Evolutionary conservation across 2,888 invertebrate species (phyloP).

Genomic region (Metopia argyrocephala): DNA sequence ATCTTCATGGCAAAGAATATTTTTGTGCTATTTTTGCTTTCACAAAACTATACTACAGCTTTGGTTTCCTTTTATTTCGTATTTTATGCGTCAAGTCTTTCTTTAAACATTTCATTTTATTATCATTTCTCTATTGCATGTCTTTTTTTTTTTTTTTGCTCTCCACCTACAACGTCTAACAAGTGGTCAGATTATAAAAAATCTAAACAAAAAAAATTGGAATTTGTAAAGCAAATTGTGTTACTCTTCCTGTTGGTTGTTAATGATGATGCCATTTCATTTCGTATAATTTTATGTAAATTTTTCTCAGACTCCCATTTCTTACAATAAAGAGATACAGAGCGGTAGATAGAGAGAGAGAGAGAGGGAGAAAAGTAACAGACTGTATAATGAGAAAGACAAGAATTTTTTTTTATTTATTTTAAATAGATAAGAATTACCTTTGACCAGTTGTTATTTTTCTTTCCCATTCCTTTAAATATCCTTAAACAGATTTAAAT

Average conservation of each 20-base stretch:
- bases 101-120: not conserved
- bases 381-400: not conserved
- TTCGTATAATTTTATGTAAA: slow-evolving; percentile 49
- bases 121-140: not conserved
- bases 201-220: not conserved
- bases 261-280: slow-evolving; percentile 54
- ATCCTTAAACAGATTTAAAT: slow-evolving; percentile 22
- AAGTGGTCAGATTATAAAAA: slow-evolving; percentile 43
- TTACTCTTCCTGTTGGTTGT: slow-evolving; percentile 38
- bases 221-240: slow-evolving; percentile 58
- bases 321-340: not conserved
- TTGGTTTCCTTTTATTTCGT: not conserved
- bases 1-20: not conserved
- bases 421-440: not conserved
- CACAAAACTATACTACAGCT: not conserved
- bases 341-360: not conserved
- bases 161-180: not conserved
- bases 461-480: not conserved
- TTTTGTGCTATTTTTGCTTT: not conserved
- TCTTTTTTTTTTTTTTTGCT: not conserved
- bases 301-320: not conserved
- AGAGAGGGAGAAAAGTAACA: not conserved
- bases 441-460: not conserved
- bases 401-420: no score
- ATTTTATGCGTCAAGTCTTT: not conserved